Evolutionary conservation across 2,888 invertebrate species (phyloP), one percentile per base, ranked within the genome.

Genomic region (Girardia tigrina): DNA sequence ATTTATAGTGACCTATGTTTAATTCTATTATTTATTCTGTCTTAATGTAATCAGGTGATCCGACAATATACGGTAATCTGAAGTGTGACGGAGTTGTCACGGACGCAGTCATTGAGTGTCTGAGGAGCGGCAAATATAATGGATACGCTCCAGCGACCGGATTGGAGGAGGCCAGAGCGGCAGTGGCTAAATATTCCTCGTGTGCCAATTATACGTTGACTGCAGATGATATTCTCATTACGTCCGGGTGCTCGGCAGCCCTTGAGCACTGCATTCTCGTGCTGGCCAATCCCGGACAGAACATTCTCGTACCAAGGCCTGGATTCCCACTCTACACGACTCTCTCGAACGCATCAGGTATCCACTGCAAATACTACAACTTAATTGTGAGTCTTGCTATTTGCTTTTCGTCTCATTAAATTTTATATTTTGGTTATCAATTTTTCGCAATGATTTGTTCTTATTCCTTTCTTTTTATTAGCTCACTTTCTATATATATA

Each of bases 181-280:
- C 78, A 26, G 75, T 78, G 0, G 78, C 76, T 42, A 56, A 78
- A n/a, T 79, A 78, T 72, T 78, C 69, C n/a, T 56, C 72, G n/a
- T 42, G 74, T 72, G 28, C 73, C 29, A 72, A 42, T 28, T 56
- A 2, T 16, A 56, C n/a, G 6, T 56, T 56, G 23, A 12, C 56
- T 16, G 42, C 72, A 28, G 79, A 90, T 85, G 93, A 98, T 83
- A 90, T 98, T 14, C 88, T 97, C 75, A 87, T 99, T 75, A 92
- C 93, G 83, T 92, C 92, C 81, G 98, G 98, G 28, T 94, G 94
- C 82, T 97, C 95, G 0, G 90, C 93, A 79, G 91, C 97, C 0
- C 86, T 99, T 79, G 97, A 99, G 82, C 86, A 95, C 79, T 91
- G 91, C 82, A 91, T 98, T 80, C 88, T 90, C 12, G 92, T 89